Conservation (phyloP, 1,140 invertebrate genomes). For the Trichonephila inaurata region DNA sequence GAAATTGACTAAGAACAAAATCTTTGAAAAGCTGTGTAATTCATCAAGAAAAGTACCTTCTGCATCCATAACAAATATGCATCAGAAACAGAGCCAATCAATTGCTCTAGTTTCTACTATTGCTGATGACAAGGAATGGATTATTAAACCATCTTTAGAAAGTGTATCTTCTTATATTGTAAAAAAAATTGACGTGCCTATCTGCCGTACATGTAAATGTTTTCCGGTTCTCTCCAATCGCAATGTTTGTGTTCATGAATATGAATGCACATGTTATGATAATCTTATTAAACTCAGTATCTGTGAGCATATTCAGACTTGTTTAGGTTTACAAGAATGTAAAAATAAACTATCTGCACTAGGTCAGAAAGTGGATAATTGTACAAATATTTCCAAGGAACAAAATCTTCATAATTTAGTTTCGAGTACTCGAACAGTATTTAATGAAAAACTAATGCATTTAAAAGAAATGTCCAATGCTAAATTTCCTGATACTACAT, state of each 20-base stretch:
- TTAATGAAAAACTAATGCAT: neutral
- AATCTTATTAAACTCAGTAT: constrained; percentile 61
- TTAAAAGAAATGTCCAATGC: constrained; percentile 22
- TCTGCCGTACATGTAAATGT: constrained; percentile 25
- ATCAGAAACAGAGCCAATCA: constrained; percentile 44
- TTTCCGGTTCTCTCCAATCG: constrained; percentile 16
- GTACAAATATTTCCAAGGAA: neutral
- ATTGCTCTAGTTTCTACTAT: neutral
- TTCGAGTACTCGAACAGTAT: neutral
- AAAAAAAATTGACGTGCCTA: neutral
- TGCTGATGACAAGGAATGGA: neutral
- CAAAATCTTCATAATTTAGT: neutral
- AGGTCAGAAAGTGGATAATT: neutral
- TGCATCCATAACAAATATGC: constrained; percentile 86
- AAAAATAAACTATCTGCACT: neutral
- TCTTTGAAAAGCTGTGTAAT: constrained; percentile 82
- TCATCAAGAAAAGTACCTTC: constrained; percentile 82
- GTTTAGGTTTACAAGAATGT: neutral
- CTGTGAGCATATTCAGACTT: constrained; percentile 67
- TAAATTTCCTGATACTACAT: neutral
- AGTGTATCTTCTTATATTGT: neutral
- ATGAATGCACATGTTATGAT: constrained; percentile 49
- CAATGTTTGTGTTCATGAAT: constrained; percentile 61
- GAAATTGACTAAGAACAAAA: constrained; percentile 82
- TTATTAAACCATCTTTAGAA: neutral